Evolutionary conservation across 2,797 vertebrate genomes (phyloP), one percentile per base, ranked within the genome.

Genomic region (Eurystomus glaucurus): DNA sequence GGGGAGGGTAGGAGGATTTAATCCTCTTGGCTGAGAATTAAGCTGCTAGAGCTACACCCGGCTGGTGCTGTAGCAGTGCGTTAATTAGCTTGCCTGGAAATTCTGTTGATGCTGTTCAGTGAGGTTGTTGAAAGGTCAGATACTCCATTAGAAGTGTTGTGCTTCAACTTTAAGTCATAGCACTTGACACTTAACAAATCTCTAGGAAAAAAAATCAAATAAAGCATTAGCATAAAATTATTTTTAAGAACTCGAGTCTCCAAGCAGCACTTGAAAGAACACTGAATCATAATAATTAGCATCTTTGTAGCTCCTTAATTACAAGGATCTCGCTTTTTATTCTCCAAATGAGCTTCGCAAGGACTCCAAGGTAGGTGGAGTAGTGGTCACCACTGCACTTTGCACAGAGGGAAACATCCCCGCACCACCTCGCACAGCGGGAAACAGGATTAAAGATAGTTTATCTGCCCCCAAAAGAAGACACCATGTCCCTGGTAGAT

Each of bases 31-130:
- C 90, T 87, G 65, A 74, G 94, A 69, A 80, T 62, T 96, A 96
- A 96, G 95, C 91, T 83, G 61, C 90, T 80, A n/a, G 85, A 91
- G 68, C 71, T 78, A 35, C 72, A 60, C 75, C 76, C 4, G 2
- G 29, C 93, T 31, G 33, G 16, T 89, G 88, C 85, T 55, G 52
- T 62, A 87, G 37, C 70, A 54, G 14, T 60, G 58, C 39, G 19
- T 91, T 96, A 94, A 96, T 96, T 92, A 96, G 45, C 71, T 79
- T 48, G 78, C 93, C 74, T 85, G 78, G 92, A 94, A 87, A 87
- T 91, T 93, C 91, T 18, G 0, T 66, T 0, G 1, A 51, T 72
- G 71, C 61, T 92, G 62, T 11, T 96, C 80, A 50, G 78, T 9
- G 86, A 60, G 93, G 93, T 87, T 95, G 85, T 33, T 45, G 93